Evolutionary conservation across 2,888 invertebrate species (phyloP).

Genomic region (Hemaris fuciformis): DNA sequence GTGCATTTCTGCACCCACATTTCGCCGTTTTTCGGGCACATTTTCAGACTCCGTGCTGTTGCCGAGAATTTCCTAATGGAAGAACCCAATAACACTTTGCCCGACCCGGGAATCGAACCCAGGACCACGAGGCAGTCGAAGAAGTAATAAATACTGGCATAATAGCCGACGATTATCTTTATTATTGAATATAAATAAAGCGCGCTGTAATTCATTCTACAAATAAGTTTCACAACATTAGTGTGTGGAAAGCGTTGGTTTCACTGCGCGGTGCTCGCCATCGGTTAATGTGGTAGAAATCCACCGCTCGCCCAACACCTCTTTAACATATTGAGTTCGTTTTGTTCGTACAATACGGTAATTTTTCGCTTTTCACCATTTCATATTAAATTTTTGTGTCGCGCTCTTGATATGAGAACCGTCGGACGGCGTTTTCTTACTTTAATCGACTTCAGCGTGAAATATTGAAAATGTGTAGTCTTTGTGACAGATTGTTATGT

Average conservation of each 20-base stretch:
- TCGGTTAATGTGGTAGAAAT: conserved; percentile 5
- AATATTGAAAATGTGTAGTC: neutral
- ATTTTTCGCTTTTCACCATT: neutral
- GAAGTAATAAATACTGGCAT: neutral
- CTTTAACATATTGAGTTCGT: neutral
- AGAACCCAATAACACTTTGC: too few species aligned
- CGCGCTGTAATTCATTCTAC: neutral
- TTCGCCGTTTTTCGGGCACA: too few species aligned
- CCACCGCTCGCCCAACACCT: neutral
- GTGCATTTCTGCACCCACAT: too few species aligned
- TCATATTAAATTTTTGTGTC: neutral
- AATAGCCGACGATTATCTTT: neutral
- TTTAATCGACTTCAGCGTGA: neutral
- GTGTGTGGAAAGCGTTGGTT: conserved; percentile 1
- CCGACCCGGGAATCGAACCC: too few species aligned
- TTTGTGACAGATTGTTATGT: neutral
- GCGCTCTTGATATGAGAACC: neutral
- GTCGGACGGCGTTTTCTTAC: neutral
- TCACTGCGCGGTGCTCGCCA: neutral
- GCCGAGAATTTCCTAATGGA: too few species aligned
- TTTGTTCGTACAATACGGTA: neutral
- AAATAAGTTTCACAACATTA: conserved; percentile 8
- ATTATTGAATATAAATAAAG: neutral
- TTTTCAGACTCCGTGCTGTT: too few species aligned
- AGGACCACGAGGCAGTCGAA: too few species aligned